Evolutionary conservation across 2,113 vertebrate genomes (phyloP).

Genomic region (Poecile atricapillus): DNA sequence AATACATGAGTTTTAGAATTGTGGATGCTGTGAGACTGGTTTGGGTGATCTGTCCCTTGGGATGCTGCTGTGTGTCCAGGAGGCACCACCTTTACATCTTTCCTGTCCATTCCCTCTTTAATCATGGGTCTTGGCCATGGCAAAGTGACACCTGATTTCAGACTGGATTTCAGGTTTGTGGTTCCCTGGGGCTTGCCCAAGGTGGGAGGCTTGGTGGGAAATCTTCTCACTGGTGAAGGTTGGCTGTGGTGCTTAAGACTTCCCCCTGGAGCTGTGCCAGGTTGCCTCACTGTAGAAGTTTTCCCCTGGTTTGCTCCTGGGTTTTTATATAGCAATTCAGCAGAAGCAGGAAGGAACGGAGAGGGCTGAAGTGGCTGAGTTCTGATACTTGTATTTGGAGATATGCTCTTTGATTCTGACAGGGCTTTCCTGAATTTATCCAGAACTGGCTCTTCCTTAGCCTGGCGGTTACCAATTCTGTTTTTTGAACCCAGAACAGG

Average conservation of each 20-base stretch:
- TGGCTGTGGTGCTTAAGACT: background rate
- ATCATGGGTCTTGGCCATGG: background rate
- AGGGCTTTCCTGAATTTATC: background rate
- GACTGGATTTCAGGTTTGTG: background rate
- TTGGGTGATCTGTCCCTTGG: background rate
- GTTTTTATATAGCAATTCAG: background rate
- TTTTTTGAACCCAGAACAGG: background rate
- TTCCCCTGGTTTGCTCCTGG: background rate
- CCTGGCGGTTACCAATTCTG: background rate
- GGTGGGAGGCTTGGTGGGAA: background rate
- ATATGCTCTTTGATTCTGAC: background rate
- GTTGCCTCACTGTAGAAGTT: accelerated
- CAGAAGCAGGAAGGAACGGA: background rate
- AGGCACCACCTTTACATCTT: background rate
- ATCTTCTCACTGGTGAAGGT: background rate
- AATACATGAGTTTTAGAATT: background rate
- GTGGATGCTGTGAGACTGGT: background rate
- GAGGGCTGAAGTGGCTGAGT: background rate
- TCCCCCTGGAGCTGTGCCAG: accelerated
- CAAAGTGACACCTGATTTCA: background rate
- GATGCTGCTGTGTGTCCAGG: background rate
- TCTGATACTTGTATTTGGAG: background rate
- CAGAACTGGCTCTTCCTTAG: background rate
- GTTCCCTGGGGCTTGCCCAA: background rate
- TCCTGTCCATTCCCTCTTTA: background rate